Evolutionary conservation across 2,113 vertebrate genomes (phyloP), one percentile per base, ranked within the genome.

Genomic region (Coptodon bakossiorum): DNA sequence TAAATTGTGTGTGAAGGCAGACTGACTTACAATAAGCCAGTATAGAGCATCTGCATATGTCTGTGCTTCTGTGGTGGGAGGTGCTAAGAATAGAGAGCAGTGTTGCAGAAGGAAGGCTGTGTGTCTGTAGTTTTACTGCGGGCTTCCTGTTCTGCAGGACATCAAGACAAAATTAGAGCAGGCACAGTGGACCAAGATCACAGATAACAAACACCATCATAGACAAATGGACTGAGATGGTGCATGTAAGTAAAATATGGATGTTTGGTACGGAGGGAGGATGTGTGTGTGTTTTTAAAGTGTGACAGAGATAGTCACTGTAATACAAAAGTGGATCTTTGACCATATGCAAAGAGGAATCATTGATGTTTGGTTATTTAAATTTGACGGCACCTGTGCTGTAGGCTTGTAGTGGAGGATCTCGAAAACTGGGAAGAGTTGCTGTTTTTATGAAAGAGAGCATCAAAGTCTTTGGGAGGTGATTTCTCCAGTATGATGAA

Each of bases 161-260:
- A 59, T 90, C 68, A 88, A 43, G 71, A 54, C 57, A 40, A 81
- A 83, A 88, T 82, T 66, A 87, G 59, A 88, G 66, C 59, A 88
- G 53, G 84, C 71, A 36, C 76, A 85, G 36, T 17, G 66, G 80
- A 84, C 61, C 73, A 83, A 89, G 56, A 89, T 76, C 40, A 80
- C 6, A 57, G 81, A 87, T 78, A 73, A 85, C 50, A 85, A 87
- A 86, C 53, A 73, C 31, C 80, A 81, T 81, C 76, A 89, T 1
- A 61, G 56, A 88, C 57, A 80, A 82, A 85, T 84, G 66, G 57
- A 27, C 68, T 34, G 22, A 81, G 38, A 40, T 76, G 84, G 9
- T 4, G 14, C 5, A 6, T 86, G 53, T 57, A 73, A 90, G 52
- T 82, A 85, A 66, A 61, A 48, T 7, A 86, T 73, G 27, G 22